phyloP scores from a whole-genome alignment of 2,113 vertebrate genomes.

The Rhombomys opimus region DNA sequence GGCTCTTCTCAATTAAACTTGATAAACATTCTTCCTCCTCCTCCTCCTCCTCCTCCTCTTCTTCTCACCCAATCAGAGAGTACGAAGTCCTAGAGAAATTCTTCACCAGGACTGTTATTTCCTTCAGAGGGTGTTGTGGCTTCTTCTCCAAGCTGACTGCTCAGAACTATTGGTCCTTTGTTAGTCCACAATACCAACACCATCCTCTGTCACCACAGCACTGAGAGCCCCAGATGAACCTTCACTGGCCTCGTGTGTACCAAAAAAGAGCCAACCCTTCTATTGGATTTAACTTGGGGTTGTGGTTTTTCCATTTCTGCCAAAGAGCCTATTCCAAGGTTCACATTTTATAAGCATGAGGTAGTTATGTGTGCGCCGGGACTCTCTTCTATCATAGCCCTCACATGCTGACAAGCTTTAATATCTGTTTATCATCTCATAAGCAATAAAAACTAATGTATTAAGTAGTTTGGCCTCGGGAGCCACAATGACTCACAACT shows the following conservation, averaged over 20 bases:
- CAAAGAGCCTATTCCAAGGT: not conserved
- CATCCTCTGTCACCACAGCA: not conserved
- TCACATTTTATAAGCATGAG: not conserved
- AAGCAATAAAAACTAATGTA: not conserved
- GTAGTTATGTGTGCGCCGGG: not conserved
- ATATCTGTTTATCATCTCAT: not conserved
- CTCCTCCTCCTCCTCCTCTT: not conserved
- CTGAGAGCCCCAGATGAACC: not conserved
- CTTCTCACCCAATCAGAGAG: not conserved
- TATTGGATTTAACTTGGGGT: not conserved
- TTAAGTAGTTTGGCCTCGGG: not conserved
- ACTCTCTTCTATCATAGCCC: not conserved
- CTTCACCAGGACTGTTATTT: not conserved
- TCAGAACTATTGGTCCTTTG: not conserved
- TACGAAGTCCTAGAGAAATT: not conserved
- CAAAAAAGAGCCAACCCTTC: not conserved
- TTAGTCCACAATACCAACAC: not conserved
- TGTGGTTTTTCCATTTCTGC: not conserved
- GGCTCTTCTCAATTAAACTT: not conserved
- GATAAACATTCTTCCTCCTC: not conserved
- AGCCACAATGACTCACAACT: not conserved
- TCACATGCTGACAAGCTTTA: not conserved
- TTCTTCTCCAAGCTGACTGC: not conserved
- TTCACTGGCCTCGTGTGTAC: not conserved
- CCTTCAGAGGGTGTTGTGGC: not conserved